Percentiles rank a stretch among this genome's conserved stretches.
Conservation (phyloP, 2,888 invertebrate species). For the Eupelmus urozonus region DNA sequence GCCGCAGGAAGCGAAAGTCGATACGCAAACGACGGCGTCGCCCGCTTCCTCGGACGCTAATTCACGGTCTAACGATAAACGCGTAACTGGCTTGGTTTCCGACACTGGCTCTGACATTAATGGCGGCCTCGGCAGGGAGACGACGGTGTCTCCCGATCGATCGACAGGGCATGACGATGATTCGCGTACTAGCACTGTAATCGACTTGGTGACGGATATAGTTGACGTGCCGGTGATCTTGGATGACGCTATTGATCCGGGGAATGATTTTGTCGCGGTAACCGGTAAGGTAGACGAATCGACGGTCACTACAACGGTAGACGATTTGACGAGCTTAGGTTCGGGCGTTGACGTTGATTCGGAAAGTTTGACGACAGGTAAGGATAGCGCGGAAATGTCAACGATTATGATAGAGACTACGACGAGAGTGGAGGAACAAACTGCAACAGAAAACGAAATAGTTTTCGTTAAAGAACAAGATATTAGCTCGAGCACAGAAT, state of each 20-base stretch:
- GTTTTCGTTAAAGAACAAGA: background rate
- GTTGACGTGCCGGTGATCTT: background rate
- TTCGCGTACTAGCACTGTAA: background rate
- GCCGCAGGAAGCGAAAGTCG: conserved; percentile 38
- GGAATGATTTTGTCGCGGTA: background rate
- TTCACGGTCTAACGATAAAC: conserved; percentile 39
- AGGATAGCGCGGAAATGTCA: background rate
- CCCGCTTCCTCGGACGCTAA: conserved; percentile 35
- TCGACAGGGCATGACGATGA: background rate
- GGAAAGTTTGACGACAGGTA: background rate
- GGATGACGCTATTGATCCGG: background rate
- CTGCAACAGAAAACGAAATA: background rate
- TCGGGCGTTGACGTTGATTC: background rate
- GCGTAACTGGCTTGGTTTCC: no score
- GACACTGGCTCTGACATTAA: background rate
- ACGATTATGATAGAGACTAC: background rate
- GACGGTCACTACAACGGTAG: background rate
- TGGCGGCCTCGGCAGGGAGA: background rate
- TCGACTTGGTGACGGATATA: conserved; percentile 4
- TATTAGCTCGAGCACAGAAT: background rate
- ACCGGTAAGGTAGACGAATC: no score
- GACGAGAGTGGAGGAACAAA: background rate
- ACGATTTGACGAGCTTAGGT: background rate
- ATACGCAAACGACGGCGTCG: conserved; percentile 28
- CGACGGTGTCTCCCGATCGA: conserved; percentile 5